Base-by-base conservation (phyloP, 2,113 vertebrate species). In the Poeciliopsis occidentalis region DNA sequence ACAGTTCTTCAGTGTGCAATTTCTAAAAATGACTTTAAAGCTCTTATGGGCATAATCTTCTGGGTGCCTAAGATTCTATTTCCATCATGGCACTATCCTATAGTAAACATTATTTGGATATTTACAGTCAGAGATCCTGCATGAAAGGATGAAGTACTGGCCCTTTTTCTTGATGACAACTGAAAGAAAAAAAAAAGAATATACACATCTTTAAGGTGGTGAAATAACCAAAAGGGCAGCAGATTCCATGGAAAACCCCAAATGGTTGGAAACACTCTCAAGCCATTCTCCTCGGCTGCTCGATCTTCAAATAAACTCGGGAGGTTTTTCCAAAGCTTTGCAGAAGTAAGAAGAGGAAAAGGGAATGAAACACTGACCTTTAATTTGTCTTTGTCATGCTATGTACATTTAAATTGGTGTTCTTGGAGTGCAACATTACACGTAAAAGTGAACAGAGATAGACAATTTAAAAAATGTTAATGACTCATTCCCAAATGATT, bases 211-310 rank as follows among this genome's bases (percentile, higher is more conserved):
- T 32, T 1, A 85, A 90, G 72, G 67, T 85, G 81, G 87, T 63
- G 85, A 92, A 62, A 82, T 1, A 67, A 81, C 82, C 63, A 71
- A 76, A 80, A 71, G 79, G 60, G n/a, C 68, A 87, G 84, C 77
- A 81, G 82, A 93, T 90, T 82, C 70, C 71, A 64, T 87, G 86
- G 90, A 92, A 92, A 93, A 90, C 85, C 80, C 72, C 75, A 79
- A 83, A 80, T 85, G 86, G 83, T 87, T 93, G 91, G 92, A 94
- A 94, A 92, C 87, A 93, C 89, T 92, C 89, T 89, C 61, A 89
- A 79, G 78, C 78, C 76, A 63, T 85, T 89, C 84, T 91, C 86
- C 85, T 90, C 78, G 84, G 75, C 82, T 82, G 85, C 83, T 92
- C 81, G 82, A 85, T 91, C 89, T 87, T 85, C 89, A 93, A 93